phyloP scores from a whole-genome alignment of 1,140 invertebrate species.

The Lepeophtheirus salmonis region DNA sequence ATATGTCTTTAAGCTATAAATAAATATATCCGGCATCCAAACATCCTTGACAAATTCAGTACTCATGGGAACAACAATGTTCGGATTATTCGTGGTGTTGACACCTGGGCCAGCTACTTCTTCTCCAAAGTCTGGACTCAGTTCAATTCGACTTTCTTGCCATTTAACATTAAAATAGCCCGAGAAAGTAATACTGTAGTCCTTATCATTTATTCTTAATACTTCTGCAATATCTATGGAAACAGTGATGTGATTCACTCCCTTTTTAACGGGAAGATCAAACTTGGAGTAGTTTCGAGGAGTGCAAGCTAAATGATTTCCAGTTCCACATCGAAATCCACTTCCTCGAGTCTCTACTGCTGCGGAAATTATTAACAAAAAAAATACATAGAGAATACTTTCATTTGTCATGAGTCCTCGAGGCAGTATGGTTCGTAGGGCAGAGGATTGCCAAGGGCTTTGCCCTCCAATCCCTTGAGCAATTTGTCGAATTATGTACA shows the following conservation, averaged over 20 bases:
- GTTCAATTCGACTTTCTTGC: constrained; percentile 9
- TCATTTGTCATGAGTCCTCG: neutral
- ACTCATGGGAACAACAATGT: constrained; percentile 17
- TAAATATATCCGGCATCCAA: constrained; percentile 18
- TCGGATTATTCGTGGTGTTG: constrained; percentile 11
- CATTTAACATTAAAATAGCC: constrained; percentile 18
- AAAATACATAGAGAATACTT: neutral
- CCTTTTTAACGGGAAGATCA: constrained; percentile 18
- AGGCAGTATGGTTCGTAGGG: too few relatives aligned
- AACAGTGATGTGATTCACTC: constrained; percentile 11
- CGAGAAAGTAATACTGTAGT: constrained; percentile 19
- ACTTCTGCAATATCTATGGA: constrained; percentile 14
- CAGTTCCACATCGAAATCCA: neutral
- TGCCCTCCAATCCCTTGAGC: neutral
- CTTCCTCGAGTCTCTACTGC: neutral
- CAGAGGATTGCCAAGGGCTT: too few relatives aligned
- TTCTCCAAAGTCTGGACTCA: constrained; percentile 11
- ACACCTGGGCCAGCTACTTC: constrained; percentile 5
- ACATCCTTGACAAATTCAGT: constrained; percentile 17
- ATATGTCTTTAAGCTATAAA: constrained; percentile 18
- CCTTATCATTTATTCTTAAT: constrained; percentile 17
- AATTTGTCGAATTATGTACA: neutral
- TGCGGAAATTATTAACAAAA: neutral
- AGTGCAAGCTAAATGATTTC: constrained; percentile 5
- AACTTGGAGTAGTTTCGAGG: constrained; percentile 18